A percentile compares a stretch with the other conserved stretches of the same genome.
Evolutionary conservation across 2,797 vertebrate genomes (phyloP).

Genomic region (Gorsachius magnificus): DNA sequence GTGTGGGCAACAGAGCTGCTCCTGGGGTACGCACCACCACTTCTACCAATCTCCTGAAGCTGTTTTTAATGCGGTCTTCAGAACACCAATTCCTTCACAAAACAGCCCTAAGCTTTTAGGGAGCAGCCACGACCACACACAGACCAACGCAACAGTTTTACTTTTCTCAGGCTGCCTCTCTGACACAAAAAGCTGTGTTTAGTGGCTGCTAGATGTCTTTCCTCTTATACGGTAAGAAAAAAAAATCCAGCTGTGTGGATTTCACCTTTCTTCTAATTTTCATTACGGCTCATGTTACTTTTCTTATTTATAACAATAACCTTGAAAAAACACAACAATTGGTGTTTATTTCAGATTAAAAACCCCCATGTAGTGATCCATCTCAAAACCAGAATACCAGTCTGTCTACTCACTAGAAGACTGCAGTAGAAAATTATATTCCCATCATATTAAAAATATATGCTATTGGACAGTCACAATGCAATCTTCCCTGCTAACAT

Average conservation of each 20-base stretch:
- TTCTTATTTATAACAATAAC: neutral
- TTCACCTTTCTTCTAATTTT: neutral
- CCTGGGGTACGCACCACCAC: neutral
- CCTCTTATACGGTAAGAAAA: neutral
- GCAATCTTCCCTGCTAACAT: neutral
- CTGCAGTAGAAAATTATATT: neutral
- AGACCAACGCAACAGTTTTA: neutral
- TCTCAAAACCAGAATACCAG: neutral
- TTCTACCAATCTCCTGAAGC: neutral
- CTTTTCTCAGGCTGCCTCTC: neutral
- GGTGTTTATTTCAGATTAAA: neutral
- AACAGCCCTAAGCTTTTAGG: neutral
- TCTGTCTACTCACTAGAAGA: neutral
- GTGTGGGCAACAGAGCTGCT: neutral
- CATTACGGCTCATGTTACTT: neutral
- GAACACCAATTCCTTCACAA: neutral
- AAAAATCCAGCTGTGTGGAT: neutral
- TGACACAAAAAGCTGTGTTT: neutral
- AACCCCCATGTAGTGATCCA: fast-evolving
- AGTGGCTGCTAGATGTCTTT: neutral
- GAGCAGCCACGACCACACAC: neutral
- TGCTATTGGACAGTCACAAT: neutral
- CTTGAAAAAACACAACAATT: neutral
- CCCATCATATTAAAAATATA: neutral
- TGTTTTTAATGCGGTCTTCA: neutral